Conservation (phyloP, 2,888 invertebrate species). For the Busseola fusca region DNA sequence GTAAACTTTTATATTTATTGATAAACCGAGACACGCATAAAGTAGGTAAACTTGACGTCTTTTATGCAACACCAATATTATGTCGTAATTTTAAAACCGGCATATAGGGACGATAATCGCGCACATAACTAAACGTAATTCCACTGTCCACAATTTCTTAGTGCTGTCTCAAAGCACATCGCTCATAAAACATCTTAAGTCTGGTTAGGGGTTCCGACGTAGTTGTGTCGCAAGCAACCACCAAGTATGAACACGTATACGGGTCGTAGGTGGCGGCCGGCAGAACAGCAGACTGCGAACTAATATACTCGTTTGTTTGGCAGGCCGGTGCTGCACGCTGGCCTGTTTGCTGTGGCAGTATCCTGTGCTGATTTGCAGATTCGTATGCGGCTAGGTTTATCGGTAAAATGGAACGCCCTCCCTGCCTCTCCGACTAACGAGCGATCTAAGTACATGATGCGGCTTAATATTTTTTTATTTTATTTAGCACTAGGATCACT, state of each 20-base stretch:
- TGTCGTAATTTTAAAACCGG: constrained; percentile 24
- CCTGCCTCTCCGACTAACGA: constrained; percentile 72
- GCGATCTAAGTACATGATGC: constrained; percentile 63
- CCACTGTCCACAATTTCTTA: constrained; percentile 20
- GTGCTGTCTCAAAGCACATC: constrained; percentile 37
- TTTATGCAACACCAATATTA: constrained; percentile 44
- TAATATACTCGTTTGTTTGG: constrained; percentile 87
- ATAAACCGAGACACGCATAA: constrained; percentile 81
- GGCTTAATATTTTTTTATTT: constrained; percentile 48
- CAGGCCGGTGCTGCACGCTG: constrained; percentile 89
- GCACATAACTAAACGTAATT: constrained; percentile 38
- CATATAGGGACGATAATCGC: constrained; percentile 45
- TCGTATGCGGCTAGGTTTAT: constrained; percentile 80
- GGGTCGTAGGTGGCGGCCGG: constrained; percentile 64
- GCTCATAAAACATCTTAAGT: constrained; percentile 32
- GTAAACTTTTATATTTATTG: constrained; percentile 87
- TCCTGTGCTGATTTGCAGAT: constrained; percentile 88
- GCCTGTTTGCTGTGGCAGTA: constrained; percentile 88
- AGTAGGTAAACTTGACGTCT: constrained; percentile 65
- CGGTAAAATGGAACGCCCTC: constrained; percentile 76
- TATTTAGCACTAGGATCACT: constrained; percentile 58
- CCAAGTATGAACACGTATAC: constrained; percentile 38
- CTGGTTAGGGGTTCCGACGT: constrained; percentile 27
- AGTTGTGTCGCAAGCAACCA: constrained; percentile 32
- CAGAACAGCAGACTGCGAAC: constrained; percentile 73